Percentiles rank a stretch among this genome's conserved stretches.
phyloP scores from a whole-genome alignment of 1,140 invertebrate species.

The Pectinophora gossypiella region DNA sequence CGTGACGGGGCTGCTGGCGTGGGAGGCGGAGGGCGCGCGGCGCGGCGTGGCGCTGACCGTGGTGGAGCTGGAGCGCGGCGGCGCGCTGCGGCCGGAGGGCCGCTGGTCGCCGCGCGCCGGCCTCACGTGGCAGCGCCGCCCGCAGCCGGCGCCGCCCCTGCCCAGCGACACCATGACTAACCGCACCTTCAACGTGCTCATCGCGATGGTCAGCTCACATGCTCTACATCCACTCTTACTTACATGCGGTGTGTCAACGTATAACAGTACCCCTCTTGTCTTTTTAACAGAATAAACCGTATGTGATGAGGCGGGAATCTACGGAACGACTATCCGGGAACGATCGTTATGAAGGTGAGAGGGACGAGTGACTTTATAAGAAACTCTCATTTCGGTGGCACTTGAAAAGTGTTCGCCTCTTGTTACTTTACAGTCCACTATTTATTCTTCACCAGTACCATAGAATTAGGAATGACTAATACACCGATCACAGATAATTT shows the following conservation, averaged over 20 bases:
- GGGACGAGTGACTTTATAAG: no score
- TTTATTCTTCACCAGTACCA: no score
- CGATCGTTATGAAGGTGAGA: constrained; percentile 82
- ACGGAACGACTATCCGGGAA: constrained; percentile 82
- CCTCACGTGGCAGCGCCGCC: constrained; percentile 32
- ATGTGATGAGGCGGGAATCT: constrained; percentile 88
- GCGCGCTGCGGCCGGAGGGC: constrained; percentile 13
- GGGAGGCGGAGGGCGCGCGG: constrained; percentile 40
- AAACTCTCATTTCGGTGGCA: no score
- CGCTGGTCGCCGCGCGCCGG: constrained; percentile 27
- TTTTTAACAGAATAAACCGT: constrained; percentile 84
- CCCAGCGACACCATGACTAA: constrained; percentile 49
- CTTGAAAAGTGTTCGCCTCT: no score
- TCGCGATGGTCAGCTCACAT: constrained; percentile 30
- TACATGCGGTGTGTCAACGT: no score
- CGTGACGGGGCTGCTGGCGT: constrained; percentile 27
- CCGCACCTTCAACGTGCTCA: constrained; percentile 56
- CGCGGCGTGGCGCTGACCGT: constrained; percentile 13
- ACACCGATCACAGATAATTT: no score
- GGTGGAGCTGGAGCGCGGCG: constrained; percentile 43
- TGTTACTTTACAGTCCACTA: no score
- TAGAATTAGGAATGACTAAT: no score
- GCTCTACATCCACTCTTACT: no score
- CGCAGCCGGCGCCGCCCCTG: constrained; percentile 11
- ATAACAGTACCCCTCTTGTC: neutral